A percentile compares a stretch with the other conserved stretches of the same genome.
These are phyloP conservation scores for Borostomias antarcticus DNA, from an alignment of 2,797 vertebrate species.

Conservation along the genomic window DNA sequence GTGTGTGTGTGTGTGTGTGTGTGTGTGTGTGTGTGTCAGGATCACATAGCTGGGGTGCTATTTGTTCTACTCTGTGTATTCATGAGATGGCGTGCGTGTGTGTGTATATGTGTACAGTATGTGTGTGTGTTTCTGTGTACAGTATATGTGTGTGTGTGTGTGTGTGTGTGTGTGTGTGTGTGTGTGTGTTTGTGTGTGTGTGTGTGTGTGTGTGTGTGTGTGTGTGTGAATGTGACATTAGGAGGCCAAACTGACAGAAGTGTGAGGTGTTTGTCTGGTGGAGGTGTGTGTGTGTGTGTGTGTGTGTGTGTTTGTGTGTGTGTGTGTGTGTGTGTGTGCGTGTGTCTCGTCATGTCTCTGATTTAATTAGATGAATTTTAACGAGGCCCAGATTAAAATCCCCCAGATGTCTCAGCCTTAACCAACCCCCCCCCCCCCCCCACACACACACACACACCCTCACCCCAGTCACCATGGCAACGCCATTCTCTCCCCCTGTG, in stretches of 20 bases:
- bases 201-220: slow-evolving; percentile 8
- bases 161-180: slow-evolving; percentile 20
- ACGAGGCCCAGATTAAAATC: slow-evolving; percentile 82
- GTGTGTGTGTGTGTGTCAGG: slow-evolving; percentile 20
- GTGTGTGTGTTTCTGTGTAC: too few relatives aligned
- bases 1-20: slow-evolving; percentile 16
- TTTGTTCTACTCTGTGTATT: slow-evolving; percentile 32
- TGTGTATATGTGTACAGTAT: slow-evolving; percentile 6
- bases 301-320: too few relatives aligned
- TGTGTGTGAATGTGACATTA: slow-evolving; percentile 19
- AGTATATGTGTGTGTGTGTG: slow-evolving; percentile 12
- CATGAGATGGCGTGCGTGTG: slow-evolving; percentile 33
- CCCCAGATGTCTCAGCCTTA: slow-evolving; percentile 81
- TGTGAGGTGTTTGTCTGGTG: slow-evolving; percentile 35
- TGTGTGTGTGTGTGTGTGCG: slow-evolving; percentile 50
- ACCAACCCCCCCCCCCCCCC: slow-evolving; percentile 52
- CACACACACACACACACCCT: slow-evolving; percentile 67
- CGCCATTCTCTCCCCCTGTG: slow-evolving; percentile 74
- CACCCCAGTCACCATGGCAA: slow-evolving; percentile 78
- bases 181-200: slow-evolving; percentile 10
- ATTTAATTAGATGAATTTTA: slow-evolving; percentile 86
- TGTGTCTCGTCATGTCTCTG: slow-evolving; percentile 72
- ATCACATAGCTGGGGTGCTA: slow-evolving; percentile 26
- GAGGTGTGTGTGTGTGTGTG: slow-evolving; percentile 16
- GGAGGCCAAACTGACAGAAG: neutral